Evolutionary conservation across 1,140 invertebrate species (phyloP).

Genomic region (Formica exsecta): DNA sequence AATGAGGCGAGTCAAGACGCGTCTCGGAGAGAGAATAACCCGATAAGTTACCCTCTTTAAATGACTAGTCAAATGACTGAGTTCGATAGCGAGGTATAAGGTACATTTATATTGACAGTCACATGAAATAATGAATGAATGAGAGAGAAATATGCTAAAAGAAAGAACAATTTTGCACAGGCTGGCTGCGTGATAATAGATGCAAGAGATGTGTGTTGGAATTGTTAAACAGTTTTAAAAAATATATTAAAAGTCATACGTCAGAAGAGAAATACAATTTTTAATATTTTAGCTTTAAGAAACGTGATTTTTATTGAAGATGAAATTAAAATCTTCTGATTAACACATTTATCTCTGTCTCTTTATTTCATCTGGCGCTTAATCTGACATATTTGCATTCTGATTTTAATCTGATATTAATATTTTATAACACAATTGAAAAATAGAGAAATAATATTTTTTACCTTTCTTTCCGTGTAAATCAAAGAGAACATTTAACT

Average conservation of each 20-base stretch:
- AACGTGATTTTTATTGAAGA: background rate
- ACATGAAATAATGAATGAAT: slow-evolving; percentile 49
- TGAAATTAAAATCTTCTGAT: slow-evolving; percentile 11
- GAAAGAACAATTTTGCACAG: background rate
- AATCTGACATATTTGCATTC: background rate
- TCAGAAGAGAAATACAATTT: background rate
- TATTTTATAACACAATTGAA: background rate
- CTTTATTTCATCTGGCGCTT: background rate
- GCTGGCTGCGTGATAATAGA: background rate
- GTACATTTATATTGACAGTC: slow-evolving; percentile 31
- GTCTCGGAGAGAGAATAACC: slow-evolving; percentile 33
- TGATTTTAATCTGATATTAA: background rate
- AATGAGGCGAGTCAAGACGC: slow-evolving; percentile 54
- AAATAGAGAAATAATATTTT: background rate
- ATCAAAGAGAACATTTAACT: background rate
- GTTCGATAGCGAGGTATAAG: slow-evolving; percentile 21
- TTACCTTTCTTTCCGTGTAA: background rate
- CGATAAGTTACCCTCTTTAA: slow-evolving; percentile 59
- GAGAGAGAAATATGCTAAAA: slow-evolving; percentile 2
- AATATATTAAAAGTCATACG: slow-evolving; percentile 2
- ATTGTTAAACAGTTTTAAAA: background rate
- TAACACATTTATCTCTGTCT: background rate
- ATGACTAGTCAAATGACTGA: slow-evolving; percentile 33
- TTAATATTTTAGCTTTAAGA: slow-evolving; percentile 1
- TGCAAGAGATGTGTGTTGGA: background rate